Evolutionary conservation across 1,140 invertebrate species (phyloP).

Genomic region (Bombus impatiens): DNA sequence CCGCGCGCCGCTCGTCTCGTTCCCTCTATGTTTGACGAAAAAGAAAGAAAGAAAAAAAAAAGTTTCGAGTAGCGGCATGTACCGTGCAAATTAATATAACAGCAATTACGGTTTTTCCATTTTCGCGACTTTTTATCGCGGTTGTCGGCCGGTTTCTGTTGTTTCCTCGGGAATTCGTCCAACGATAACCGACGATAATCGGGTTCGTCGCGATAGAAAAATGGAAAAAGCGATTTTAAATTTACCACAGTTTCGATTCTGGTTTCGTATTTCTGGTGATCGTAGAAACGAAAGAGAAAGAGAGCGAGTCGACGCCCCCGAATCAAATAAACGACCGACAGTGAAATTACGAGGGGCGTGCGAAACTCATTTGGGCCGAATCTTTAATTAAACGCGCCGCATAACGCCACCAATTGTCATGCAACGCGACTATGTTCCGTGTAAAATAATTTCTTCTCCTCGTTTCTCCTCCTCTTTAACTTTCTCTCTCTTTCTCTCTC

Average conservation of each 20-base stretch:
- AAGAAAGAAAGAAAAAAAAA: not conserved
- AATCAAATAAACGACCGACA: slow-evolving; percentile 43
- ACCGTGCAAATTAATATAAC: slow-evolving; percentile 40
- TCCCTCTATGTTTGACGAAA: slow-evolving; percentile 1
- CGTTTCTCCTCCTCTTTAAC: not conserved
- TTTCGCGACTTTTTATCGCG: slow-evolving; percentile 4
- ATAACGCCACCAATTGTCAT: slow-evolving; percentile 44
- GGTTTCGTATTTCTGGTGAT: not conserved
- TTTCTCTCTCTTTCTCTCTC: too few relatives aligned
- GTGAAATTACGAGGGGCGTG: slow-evolving; percentile 64
- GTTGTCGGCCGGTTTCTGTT: not conserved
- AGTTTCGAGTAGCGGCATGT: not conserved
- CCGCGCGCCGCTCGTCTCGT: not conserved
- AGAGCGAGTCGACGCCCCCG: slow-evolving; percentile 27
- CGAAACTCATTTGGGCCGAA: slow-evolving; percentile 69
- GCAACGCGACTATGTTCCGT: slow-evolving; percentile 1
- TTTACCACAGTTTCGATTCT: not conserved
- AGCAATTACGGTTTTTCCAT: slow-evolving; percentile 43
- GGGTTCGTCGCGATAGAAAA: slow-evolving; percentile 2
- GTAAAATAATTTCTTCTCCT: slow-evolving; percentile 22
- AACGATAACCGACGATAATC: slow-evolving; percentile 11
- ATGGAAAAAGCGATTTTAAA: not conserved
- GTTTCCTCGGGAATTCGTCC: not conserved
- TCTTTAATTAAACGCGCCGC: slow-evolving; percentile 69
- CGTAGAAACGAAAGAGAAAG: not conserved